Evolutionary conservation across 2,888 invertebrate genomes (phyloP), one percentile per base, ranked within the genome.

Genomic region (Allolobophora icterica): DNA sequence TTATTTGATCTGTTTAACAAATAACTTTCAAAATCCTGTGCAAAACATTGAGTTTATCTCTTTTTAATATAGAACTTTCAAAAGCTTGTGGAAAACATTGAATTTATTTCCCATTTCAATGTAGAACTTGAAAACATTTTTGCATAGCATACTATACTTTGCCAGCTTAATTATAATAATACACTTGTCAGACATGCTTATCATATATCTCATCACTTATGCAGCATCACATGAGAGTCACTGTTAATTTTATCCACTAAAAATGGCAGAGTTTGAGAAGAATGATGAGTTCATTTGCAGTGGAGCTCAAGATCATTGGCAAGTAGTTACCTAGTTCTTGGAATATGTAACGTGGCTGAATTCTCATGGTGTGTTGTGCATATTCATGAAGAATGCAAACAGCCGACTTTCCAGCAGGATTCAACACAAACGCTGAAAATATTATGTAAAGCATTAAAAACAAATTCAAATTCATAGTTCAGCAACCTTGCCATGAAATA

Each of bases 381-480:
- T 99, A 99, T 95, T 99, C 99, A 95, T 99, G 99, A 93, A 99
- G 96, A 94, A 99, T 98, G 93, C 98, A 98, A 19, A 99, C 97
- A 84, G 97, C 97, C 94, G 98, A 98, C 96, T 99, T 98, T 0
- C 99, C 99, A 94, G 98, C 97, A 92, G 99, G 99, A 96, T 99
- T 99, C 97, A 99, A 97, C 92, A 98, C 98, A 97, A 99, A 99
- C 95, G 99, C 98, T 94, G 40, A n/a, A 90, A 35, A 42, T n/a
- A n/a, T 71, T 30, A n/a, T 1, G 11, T 71, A n/a, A 71, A 71
- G n/a, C 71, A 71, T 71, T n/a, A 71, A 71, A 71, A 71, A 71
- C 11, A 0, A 58, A 6, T 30, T 58, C 52, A 52, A 52, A 19
- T 17, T 52, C 52, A 19, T 24, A 15, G 52, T 52, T 21, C 52